A percentile compares a stretch with the other conserved stretches of the same genome.
Evolutionary conservation across 2,113 vertebrate species (phyloP).

Genomic region (Gasterosteus nipponicus): DNA sequence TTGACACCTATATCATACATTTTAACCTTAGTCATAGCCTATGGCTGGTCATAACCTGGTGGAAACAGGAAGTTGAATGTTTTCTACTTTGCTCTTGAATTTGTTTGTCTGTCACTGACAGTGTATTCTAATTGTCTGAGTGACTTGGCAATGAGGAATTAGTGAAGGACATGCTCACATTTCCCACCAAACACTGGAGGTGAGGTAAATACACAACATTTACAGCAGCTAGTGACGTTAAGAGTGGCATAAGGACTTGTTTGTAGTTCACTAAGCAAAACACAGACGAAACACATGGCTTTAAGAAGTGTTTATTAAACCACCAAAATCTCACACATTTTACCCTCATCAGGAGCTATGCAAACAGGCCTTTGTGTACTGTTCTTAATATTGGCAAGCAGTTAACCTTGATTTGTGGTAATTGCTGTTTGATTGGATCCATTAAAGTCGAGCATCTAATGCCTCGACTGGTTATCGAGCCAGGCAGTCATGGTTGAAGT

Average conservation of each 20-base stretch:
- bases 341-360: constrained; percentile 42
- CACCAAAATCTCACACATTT: constrained; percentile 54
- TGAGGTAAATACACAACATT: not conserved
- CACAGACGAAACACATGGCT: constrained; percentile 3
- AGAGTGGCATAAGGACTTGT: not conserved
- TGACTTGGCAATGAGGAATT: not conserved
- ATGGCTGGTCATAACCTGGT: no score
- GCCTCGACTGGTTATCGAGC: constrained; percentile 42
- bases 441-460: constrained; percentile 49
- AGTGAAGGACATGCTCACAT: not conserved
- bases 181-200: not conserved
- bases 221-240: not conserved
- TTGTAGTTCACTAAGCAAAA: not conserved
- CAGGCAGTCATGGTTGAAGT: constrained; percentile 15
- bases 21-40: no score
- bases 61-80: no score
- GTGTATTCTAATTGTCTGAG: not conserved
- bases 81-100: not conserved
- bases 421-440: constrained; percentile 54
- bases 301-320: constrained; percentile 66
- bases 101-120: not conserved
- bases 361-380: constrained; percentile 17
- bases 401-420: constrained; percentile 59
- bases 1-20: no score
- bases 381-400: constrained; percentile 58